phyloP scores from a whole-genome alignment of 2,113 vertebrate genomes.

The Chauna torquata region DNA sequence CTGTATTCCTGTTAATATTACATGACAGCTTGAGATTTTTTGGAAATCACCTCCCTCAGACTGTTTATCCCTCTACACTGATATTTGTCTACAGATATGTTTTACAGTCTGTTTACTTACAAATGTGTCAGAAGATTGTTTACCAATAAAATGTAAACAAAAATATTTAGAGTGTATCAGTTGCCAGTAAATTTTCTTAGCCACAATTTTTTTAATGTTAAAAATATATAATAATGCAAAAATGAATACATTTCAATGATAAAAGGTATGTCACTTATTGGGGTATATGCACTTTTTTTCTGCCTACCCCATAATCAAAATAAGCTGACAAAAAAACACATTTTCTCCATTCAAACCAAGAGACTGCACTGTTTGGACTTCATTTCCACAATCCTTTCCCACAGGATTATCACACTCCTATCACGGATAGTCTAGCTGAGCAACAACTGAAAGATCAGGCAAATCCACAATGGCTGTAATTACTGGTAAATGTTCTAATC shows the following conservation, averaged over 20 bases:
- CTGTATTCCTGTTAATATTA: constrained; percentile 46
- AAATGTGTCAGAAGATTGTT: constrained; percentile 20
- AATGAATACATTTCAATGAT: neutral
- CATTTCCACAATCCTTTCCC: constrained; percentile 31
- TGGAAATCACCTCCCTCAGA: constrained; percentile 23
- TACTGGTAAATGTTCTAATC: neutral
- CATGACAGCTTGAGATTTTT: constrained; percentile 45
- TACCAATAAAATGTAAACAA: constrained; percentile 6
- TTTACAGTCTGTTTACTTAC: constrained; percentile 45
- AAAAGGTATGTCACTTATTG: neutral
- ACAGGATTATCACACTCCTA: neutral
- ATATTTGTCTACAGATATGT: constrained; percentile 53
- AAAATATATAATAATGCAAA: neutral
- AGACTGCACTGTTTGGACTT: neutral
- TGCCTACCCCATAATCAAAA: neutral
- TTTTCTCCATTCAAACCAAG: neutral
- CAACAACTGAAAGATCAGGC: neutral
- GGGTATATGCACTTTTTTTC: neutral
- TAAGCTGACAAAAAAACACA: neutral
- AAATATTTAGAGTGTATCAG: neutral
- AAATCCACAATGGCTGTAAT: neutral
- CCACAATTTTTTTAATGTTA: neutral
- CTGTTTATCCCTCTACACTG: constrained; percentile 43
- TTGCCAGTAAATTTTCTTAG: neutral
- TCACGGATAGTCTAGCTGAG: neutral